A percentile compares a stretch with the other conserved stretches of the same genome.
phyloP scores from a whole-genome alignment of 1,140 invertebrate genomes.

The Solen grandis region DNA sequence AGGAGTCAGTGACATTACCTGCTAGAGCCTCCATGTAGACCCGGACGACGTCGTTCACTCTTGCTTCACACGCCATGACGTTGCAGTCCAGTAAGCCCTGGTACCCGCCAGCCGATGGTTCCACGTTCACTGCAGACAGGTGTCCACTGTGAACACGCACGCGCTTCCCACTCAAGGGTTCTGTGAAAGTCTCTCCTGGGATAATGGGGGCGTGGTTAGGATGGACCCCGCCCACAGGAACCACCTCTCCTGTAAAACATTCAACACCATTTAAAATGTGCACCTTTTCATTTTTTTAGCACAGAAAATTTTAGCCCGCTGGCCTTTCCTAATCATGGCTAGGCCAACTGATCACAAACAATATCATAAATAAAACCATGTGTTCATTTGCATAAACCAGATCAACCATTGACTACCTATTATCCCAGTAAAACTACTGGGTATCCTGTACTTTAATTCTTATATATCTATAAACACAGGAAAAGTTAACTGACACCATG shows the following conservation, averaged over 20 bases:
- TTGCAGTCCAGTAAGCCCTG: constrained; percentile 74
- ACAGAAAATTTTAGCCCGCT: background rate
- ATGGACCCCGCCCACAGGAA: constrained; percentile 73
- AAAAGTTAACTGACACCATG: background rate
- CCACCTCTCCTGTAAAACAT: constrained; percentile 65
- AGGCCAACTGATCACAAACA: too few relatives aligned
- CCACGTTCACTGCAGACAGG: constrained; percentile 57
- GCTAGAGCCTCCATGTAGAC: constrained; percentile 71
- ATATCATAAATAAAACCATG: too few relatives aligned
- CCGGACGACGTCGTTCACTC: constrained; percentile 66
- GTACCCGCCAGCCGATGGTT: constrained; percentile 75
- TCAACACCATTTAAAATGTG: too few relatives aligned
- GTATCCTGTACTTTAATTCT: background rate
- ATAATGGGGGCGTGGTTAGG: constrained; percentile 69
- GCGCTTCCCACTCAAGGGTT: constrained; percentile 69
- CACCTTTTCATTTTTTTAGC: too few relatives aligned
- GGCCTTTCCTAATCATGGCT: too few relatives aligned
- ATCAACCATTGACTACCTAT: too few relatives aligned
- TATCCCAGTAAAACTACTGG: too few relatives aligned
- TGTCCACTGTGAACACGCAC: constrained; percentile 71
- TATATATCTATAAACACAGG: background rate
- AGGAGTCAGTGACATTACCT: too few relatives aligned
- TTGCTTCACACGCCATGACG: constrained; percentile 73
- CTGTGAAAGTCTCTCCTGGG: constrained; percentile 70
- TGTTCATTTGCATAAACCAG: too few relatives aligned